Conservation (phyloP, 2,113 vertebrate genomes). For the Phyllostomus hastatus region DNA sequence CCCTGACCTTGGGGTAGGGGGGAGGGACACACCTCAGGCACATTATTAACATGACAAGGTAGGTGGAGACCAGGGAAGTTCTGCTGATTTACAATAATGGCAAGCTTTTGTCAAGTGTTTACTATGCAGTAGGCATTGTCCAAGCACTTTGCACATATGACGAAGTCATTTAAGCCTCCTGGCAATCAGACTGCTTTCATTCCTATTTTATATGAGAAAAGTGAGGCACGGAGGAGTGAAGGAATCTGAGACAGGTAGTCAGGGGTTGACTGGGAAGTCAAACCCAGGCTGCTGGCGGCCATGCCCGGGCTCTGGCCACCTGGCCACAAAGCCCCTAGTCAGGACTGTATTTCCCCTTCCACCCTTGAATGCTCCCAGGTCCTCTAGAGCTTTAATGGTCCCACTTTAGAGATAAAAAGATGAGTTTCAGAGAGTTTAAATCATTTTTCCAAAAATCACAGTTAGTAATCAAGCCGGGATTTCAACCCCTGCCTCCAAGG, state of each 20-base stretch:
- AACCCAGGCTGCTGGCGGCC: background rate
- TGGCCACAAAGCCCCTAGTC: background rate
- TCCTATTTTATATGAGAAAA: background rate
- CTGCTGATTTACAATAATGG: background rate
- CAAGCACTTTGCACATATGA: background rate
- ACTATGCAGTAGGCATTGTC: background rate
- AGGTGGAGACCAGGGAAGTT: background rate
- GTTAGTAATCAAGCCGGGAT: background rate
- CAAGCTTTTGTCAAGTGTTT: background rate
- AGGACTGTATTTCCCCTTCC: background rate
- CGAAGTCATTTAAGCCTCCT: background rate
- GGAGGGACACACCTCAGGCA: background rate
- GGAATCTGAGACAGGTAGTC: background rate
- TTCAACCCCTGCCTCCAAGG: background rate
- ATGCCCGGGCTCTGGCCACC: background rate
- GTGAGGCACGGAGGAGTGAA: background rate
- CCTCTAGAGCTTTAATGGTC: background rate
- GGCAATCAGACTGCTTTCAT: background rate
- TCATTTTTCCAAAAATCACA: background rate
- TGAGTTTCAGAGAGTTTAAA: background rate
- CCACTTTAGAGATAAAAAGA: background rate
- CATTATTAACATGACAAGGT: background rate
- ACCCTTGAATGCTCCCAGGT: background rate
- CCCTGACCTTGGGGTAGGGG: background rate
- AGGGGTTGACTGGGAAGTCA: accelerated